A percentile compares a stretch with the other conserved stretches of the same genome.
Evolutionary conservation across 2,797 vertebrate species (phyloP).

Genomic region (Sparus aurata): DNA sequence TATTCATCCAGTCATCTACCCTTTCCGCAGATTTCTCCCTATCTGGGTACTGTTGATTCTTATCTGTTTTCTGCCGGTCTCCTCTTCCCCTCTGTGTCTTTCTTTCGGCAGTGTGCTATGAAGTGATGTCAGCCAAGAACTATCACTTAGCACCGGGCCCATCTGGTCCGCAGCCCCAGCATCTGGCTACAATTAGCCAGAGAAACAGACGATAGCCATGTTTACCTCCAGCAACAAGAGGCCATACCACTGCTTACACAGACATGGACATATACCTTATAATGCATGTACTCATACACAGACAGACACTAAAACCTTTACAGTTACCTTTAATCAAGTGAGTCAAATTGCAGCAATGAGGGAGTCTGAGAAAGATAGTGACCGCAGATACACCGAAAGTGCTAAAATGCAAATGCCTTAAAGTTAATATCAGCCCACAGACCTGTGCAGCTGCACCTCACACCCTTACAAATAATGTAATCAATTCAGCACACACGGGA

Average conservation of each 20-base stretch:
- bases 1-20: constrained; percentile 25
- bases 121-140: constrained; percentile 85
- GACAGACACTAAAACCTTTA: constrained; percentile 16
- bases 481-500: constrained; percentile 47
- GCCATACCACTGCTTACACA: constrained; percentile 58
- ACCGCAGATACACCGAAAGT: not conserved
- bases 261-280: constrained; percentile 38
- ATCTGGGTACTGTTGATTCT: constrained; percentile 44
- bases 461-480: constrained; percentile 40
- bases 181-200: constrained; percentile 82
- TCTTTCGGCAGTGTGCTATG: constrained; percentile 58
- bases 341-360: constrained; percentile 1
- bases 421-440: constrained; percentile 20
- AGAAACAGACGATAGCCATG: constrained; percentile 78
- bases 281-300: constrained; percentile 17
- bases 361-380: not conserved
- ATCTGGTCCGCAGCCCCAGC: constrained; percentile 79
- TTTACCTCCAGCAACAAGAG: constrained; percentile 78
- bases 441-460: constrained; percentile 47
- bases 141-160: constrained; percentile 79
- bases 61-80: constrained; percentile 56
- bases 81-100: constrained; percentile 57
- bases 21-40: constrained; percentile 23
- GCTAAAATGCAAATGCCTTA: constrained; percentile 28
- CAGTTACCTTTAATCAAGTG: constrained; percentile 8